Percentiles rank a stretch among this genome's conserved stretches.
phyloP scores from a whole-genome alignment of 2,113 vertebrate genomes.

The Rhea pennata region DNA sequence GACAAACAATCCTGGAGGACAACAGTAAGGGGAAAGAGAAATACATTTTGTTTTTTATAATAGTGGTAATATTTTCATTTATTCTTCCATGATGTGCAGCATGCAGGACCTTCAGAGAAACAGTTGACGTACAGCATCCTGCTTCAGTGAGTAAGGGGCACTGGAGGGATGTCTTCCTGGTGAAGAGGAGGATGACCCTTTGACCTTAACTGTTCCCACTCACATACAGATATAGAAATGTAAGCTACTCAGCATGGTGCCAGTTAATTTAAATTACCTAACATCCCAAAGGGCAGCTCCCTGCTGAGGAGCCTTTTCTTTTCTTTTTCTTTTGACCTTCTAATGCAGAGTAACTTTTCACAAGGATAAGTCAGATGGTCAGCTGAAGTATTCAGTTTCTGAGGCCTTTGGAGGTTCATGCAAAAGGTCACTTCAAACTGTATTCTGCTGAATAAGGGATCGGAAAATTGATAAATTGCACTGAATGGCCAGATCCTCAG shows the following conservation, averaged over 20 bases:
- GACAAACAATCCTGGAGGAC: background rate
- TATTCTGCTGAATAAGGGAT: conserved; percentile 53
- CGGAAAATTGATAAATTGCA: conserved; percentile 17
- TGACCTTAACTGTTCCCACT: conserved; percentile 64
- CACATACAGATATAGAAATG: conserved; percentile 69
- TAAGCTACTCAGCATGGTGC: conserved; percentile 66
- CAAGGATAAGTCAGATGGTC: conserved; percentile 62
- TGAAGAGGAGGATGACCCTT: conserved; percentile 62
- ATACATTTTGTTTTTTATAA: conserved; percentile 5
- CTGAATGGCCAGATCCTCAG: background rate
- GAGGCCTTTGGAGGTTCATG: conserved; percentile 19
- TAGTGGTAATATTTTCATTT: background rate
- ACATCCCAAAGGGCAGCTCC: conserved; percentile 69
- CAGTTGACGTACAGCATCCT: background rate
- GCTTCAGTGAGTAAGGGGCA: background rate
- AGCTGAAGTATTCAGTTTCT: conserved; percentile 50
- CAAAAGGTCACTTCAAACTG: conserved; percentile 47
- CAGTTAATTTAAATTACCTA: conserved; percentile 71
- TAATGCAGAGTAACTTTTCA: conserved; percentile 67
- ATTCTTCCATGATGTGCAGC: background rate
- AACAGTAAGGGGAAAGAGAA: background rate
- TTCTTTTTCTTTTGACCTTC: conserved; percentile 66
- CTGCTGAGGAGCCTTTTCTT: conserved; percentile 61
- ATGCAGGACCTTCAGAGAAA: background rate
- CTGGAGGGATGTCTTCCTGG: conserved; percentile 15